Evolutionary conservation across 1,140 invertebrate species (phyloP), one percentile per base, ranked within the genome.

Genomic region (Bombus affinis): DNA sequence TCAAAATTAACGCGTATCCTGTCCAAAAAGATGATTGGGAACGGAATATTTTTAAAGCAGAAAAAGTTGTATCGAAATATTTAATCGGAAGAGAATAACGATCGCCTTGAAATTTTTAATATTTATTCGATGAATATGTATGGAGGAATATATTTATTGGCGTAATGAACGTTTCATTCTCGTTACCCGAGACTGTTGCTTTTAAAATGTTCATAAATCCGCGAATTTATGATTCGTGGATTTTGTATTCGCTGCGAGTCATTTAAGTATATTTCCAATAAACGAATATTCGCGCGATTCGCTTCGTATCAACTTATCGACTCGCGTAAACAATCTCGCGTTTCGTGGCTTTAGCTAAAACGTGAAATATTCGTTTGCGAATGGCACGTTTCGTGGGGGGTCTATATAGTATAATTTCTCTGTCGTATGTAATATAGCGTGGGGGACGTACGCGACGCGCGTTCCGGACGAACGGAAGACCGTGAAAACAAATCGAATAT

Each of bases 401-500:
- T 13, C 53, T 15, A 39, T 62, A 3, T 62, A 77, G 37, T 32
- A 32, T 62, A 62, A 75, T 75, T 75, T 18, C 22, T 75, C 13
- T 25, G 32, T 74, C 10, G 6, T 59, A 12, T 18, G 35, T 76
- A 76, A 35, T 5, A n/a, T 25, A 28, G 57, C n/a, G 59, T 32
- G 75, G 25, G 71, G 59, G 47, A 35, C 81, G 76, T 42, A 32
- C 44, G 59, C 65, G 79, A 83, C 79, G 37, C 83, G 57, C 66
- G 53, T 88, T 42, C 47, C 72, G 73, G 32, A 79, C 82, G 82
- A 80, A 85, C 62, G 82, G 65, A 87, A 79, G 81, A 86, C 83
- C 80, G 66, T 18, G 37, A 53, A 79, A 77, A 85, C 76, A 44
- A 70, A 75, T 71, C 59, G 68, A 79, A 78, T 85, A 80, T 76